phyloP scores from a whole-genome alignment of 2,888 invertebrate genomes.

The Andrena chrysosceles region DNA sequence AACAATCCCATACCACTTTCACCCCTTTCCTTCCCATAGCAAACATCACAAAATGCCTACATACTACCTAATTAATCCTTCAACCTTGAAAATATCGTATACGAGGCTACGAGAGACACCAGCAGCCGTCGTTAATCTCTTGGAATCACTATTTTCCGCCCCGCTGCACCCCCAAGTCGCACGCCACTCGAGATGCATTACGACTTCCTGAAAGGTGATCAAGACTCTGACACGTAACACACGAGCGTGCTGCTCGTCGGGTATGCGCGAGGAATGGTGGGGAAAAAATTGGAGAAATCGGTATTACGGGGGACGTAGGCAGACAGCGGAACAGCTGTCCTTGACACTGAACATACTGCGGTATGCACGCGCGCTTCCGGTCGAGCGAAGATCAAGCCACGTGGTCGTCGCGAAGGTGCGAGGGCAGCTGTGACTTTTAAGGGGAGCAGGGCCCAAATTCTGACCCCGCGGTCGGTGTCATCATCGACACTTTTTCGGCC shows the following conservation, averaged over 20 bases:
- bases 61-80: no score
- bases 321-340: constrained; percentile 69
- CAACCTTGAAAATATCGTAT: no score
- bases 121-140: not conserved
- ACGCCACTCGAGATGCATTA: constrained; percentile 47
- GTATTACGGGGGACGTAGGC: constrained; percentile 46
- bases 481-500: constrained; percentile 57
- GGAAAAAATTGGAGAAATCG: constrained; percentile 44
- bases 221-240: constrained; percentile 57
- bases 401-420: constrained; percentile 57
- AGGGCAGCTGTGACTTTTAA: constrained; percentile 67
- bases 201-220: constrained; percentile 68
- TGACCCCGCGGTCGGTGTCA: constrained; percentile 39
- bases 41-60: no score
- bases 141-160: not conserved
- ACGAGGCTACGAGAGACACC: no score
- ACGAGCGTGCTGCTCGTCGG: constrained; percentile 36
- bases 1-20: no score
- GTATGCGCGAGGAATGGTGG: constrained; percentile 13
- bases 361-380: constrained; percentile 64
- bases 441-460: constrained; percentile 31
- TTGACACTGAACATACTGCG: constrained; percentile 72
- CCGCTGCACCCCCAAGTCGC: constrained; percentile 14
- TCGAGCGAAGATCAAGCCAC: constrained; percentile 57
- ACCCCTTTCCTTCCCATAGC: no score